These are phyloP conservation scores for Melanotaenia maccullochi DNA, from an alignment of 2,797 vertebrate genomes.

Conservation along the genomic window DNA sequence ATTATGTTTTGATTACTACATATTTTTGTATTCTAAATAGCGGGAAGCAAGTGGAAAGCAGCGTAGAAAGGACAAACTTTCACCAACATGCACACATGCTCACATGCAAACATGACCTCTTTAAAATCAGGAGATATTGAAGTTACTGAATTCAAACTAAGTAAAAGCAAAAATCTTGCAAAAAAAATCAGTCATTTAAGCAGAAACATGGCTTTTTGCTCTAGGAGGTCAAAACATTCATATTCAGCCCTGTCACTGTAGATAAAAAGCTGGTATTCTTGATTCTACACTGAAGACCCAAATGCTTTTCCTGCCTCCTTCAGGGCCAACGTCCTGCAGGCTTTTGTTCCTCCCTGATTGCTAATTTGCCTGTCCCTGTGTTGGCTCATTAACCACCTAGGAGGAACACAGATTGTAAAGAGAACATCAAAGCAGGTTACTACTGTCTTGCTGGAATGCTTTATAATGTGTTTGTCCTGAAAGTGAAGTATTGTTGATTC, in stretches of 20 bases:
- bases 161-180: neutral
- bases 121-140: neutral
- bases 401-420: slow-evolving; percentile 40
- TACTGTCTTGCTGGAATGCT: slow-evolving; percentile 4
- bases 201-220: slow-evolving; percentile 4
- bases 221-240: slow-evolving; percentile 3
- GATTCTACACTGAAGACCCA: slow-evolving; percentile 11
- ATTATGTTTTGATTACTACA: neutral
- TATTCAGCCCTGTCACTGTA: neutral
- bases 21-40: neutral
- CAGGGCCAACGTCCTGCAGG: slow-evolving; percentile 40
- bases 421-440: slow-evolving; percentile 5
- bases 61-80: neutral
- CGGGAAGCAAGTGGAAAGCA: neutral
- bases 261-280: slow-evolving; percentile 12
- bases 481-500: slow-evolving; percentile 6
- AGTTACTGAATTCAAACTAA: neutral
- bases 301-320: slow-evolving; percentile 24
- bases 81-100: neutral
- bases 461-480: slow-evolving; percentile 4
- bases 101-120: too few relatives aligned
- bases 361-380: slow-evolving; percentile 50
- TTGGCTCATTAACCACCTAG: slow-evolving; percentile 61
- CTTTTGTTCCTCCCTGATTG: slow-evolving; percentile 57
- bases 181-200: neutral